Evolutionary conservation across 2,888 invertebrate genomes (phyloP).

Genomic region (Cephus sareptanus): DNA sequence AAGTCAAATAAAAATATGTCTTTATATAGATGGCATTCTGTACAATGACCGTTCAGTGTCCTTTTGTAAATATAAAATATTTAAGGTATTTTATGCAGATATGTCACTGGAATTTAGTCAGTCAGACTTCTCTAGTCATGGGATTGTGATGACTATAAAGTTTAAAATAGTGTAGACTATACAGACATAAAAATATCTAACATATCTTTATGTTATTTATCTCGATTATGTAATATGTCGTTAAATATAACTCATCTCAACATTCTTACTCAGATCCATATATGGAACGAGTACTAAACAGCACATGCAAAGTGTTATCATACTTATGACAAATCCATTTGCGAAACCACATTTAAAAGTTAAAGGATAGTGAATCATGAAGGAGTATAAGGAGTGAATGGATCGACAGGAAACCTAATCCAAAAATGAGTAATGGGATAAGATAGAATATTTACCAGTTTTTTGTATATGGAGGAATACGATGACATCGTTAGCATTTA

Average conservation of each 20-base stretch:
- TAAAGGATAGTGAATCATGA: background rate
- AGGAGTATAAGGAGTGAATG: background rate
- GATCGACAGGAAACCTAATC: background rate
- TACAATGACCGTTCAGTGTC: background rate
- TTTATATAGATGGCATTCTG: slow-evolving; percentile 12
- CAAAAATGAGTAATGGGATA: background rate
- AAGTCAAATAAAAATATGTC: slow-evolving; percentile 24
- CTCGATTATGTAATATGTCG: no score
- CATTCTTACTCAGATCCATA: no score
- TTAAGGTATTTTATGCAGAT: background rate
- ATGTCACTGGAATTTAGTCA: background rate
- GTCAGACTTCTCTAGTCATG: no score
- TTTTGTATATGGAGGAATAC: slow-evolving; percentile 99
- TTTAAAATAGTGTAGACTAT: no score
- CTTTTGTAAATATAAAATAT: background rate
- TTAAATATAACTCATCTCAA: no score
- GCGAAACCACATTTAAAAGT: no score
- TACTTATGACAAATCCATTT: no score
- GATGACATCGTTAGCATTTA: slow-evolving; percentile 95
- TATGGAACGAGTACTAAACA: no score
- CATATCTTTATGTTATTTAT: no score
- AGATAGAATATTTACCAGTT: slow-evolving; percentile 73
- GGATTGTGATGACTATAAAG: no score
- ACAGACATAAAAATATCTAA: no score
- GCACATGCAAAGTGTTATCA: no score